A percentile compares a stretch with the other conserved stretches of the same genome.
phyloP scores from a whole-genome alignment of 2,888 invertebrate genomes.

The Odontothrips loti region DNA sequence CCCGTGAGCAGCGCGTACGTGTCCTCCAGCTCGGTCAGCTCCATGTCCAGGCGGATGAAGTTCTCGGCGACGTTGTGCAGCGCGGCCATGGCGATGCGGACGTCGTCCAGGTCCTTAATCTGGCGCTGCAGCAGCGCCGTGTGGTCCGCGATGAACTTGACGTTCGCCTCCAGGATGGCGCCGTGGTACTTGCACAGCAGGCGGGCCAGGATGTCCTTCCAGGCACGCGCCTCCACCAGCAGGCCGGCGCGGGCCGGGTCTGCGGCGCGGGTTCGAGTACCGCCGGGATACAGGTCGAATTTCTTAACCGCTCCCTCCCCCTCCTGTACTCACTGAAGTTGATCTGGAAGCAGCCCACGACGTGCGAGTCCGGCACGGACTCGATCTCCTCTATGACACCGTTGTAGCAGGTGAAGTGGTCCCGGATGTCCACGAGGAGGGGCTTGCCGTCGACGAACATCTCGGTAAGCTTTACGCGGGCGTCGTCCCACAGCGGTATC shows the following conservation, averaged over 20 bases:
- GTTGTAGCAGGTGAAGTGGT: not conserved
- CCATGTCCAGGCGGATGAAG: conserved; percentile 76
- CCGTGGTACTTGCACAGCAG: conserved; percentile 65
- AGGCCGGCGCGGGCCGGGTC: conserved; percentile 44
- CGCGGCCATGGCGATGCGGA: conserved; percentile 72
- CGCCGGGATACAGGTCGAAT: conserved; percentile 23
- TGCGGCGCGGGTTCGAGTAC: conserved; percentile 41
- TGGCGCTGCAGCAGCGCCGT: conserved; percentile 44
- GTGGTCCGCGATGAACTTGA: conserved; percentile 71
- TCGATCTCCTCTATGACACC: not conserved
- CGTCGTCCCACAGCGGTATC: not conserved
- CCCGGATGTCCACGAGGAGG: not conserved
- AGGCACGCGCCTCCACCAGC: conserved; percentile 69
- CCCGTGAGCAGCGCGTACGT: conserved; percentile 65
- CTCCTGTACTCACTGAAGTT: not conserved
- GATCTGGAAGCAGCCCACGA: not conserved
- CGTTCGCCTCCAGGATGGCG: conserved; percentile 63
- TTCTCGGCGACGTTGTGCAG: conserved; percentile 69
- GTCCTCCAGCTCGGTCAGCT: conserved; percentile 70
- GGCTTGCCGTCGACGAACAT: not conserved
- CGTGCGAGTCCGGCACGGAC: not conserved
- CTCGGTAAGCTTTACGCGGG: not conserved
- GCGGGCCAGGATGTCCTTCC: conserved; percentile 70
- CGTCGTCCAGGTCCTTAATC: conserved; percentile 45
- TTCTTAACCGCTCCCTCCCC: conserved; percentile 37